Percentiles rank a stretch among this genome's conserved stretches.
Conservation (phyloP, 2,113 vertebrate genomes). For the Sakesphorus luctuosus region DNA sequence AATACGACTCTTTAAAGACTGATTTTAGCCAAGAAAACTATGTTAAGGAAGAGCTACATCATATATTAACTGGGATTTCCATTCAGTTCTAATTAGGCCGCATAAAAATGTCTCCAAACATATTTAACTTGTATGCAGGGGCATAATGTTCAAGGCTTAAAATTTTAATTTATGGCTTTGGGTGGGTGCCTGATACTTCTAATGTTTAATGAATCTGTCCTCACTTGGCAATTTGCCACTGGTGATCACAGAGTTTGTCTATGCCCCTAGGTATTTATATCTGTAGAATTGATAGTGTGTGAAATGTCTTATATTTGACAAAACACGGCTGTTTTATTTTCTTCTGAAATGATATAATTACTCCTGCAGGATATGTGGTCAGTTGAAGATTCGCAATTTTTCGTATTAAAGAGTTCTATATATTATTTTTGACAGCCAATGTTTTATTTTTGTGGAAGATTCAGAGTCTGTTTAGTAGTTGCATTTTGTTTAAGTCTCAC, state of each 20-base stretch:
- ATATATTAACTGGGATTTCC: constrained; percentile 35
- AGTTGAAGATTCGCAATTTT: constrained; percentile 49
- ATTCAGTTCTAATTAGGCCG: constrained; percentile 54
- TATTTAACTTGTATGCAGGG: constrained; percentile 27
- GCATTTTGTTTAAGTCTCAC: constrained; percentile 38
- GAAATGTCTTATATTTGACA: constrained; percentile 63
- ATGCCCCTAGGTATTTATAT: constrained; percentile 58
- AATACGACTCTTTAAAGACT: constrained; percentile 7
- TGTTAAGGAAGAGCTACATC: background rate
- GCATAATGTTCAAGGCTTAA: constrained; percentile 17
- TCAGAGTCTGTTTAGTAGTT: constrained; percentile 27
- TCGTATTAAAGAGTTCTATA: constrained; percentile 31
- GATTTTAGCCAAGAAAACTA: constrained; percentile 32
- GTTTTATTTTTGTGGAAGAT: constrained; percentile 38
- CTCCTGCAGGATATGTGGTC: constrained; percentile 60
- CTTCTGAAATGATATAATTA: constrained; percentile 59
- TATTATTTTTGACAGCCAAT: constrained; percentile 46
- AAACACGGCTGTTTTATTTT: constrained; percentile 59
- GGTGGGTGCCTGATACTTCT: constrained; percentile 41
- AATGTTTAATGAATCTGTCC: constrained; percentile 58
- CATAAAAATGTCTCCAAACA: constrained; percentile 47
- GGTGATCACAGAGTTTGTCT: constrained; percentile 39
- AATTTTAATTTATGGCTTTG: constrained; percentile 57
- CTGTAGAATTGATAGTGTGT: constrained; percentile 60
- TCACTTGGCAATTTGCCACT: constrained; percentile 54